These are phyloP conservation scores for Pomacea maculata DNA, from an alignment of 1,140 invertebrate genomes.

Conservation along the genomic window DNA sequence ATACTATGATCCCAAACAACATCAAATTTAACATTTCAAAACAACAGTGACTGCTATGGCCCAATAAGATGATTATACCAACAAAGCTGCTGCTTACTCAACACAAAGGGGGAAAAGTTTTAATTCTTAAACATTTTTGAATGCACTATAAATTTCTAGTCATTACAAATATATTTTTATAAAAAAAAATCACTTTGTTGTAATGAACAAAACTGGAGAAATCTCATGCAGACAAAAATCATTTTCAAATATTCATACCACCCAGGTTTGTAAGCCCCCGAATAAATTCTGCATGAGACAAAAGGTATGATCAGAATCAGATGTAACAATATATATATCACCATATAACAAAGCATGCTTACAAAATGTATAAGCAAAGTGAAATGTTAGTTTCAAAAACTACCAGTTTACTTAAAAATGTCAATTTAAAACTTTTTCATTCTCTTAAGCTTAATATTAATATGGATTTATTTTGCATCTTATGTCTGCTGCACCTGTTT, in stretches of 20 bases:
- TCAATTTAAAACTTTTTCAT: neutral
- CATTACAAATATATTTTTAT: neutral
- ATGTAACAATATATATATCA: too few relatives aligned
- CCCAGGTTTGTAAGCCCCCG: conserved; percentile 1
- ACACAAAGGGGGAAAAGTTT: neutral
- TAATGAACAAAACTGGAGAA: neutral
- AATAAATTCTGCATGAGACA: conserved; percentile 8
- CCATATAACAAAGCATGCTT: neutral
- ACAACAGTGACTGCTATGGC: too few relatives aligned
- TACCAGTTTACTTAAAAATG: neutral
- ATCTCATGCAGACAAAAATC: conserved; percentile 1
- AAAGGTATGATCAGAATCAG: neutral
- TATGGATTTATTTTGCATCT: neutral
- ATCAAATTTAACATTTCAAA: too few relatives aligned
- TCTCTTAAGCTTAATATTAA: neutral
- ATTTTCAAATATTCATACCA: conserved; percentile 2
- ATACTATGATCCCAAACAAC: too few relatives aligned
- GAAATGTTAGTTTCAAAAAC: neutral
- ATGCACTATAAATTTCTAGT: neutral
- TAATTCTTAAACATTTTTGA: neutral
- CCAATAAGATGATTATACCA: neutral
- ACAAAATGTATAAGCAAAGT: neutral
- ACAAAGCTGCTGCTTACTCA: neutral
- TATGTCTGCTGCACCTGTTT: too few relatives aligned
- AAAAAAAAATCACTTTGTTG: neutral